phyloP scores from a whole-genome alignment of 1,140 invertebrate genomes.

The Drosophila bifasciata region DNA sequence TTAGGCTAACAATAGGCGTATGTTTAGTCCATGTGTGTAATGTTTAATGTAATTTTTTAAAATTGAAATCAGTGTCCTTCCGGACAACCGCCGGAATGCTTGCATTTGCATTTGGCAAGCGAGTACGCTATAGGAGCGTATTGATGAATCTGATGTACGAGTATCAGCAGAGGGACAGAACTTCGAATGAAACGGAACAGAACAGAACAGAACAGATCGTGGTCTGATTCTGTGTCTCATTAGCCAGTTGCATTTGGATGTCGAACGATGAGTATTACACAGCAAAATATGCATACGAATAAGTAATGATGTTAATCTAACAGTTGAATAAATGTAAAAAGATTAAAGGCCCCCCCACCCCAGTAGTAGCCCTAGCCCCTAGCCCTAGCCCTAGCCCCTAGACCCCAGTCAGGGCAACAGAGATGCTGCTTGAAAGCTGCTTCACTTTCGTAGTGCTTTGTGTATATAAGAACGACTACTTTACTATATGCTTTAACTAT shows the following conservation, averaged over 20 bases:
- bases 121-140: neutral
- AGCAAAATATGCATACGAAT: conserved; percentile 60
- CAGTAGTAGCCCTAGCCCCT: conserved; percentile 23
- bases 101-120: neutral
- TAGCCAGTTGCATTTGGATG: conserved; percentile 54
- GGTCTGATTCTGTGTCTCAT: conserved; percentile 25
- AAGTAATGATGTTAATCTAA: conserved; percentile 56
- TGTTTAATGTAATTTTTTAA: conserved; percentile 51
- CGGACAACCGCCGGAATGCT: conserved; percentile 6
- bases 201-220: conserved; percentile 1
- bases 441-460: conserved; percentile 65
- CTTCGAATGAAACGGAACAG: conserved; percentile 1
- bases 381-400: conserved; percentile 21
- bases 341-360: conserved; percentile 38
- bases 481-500: conserved; percentile 33
- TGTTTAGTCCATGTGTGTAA: conserved; percentile 71
- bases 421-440: conserved; percentile 39
- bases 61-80: conserved; percentile 19
- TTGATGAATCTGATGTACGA: neutral
- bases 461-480: conserved; percentile 56
- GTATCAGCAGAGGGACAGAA: neutral
- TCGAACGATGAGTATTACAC: conserved; percentile 65
- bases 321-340: conserved; percentile 72
- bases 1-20: conserved; percentile 69
- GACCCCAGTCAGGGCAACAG: conserved; percentile 13